Evolutionary conservation across 2,888 invertebrate genomes (phyloP).

Genomic region (Brenthis hecate): DNA sequence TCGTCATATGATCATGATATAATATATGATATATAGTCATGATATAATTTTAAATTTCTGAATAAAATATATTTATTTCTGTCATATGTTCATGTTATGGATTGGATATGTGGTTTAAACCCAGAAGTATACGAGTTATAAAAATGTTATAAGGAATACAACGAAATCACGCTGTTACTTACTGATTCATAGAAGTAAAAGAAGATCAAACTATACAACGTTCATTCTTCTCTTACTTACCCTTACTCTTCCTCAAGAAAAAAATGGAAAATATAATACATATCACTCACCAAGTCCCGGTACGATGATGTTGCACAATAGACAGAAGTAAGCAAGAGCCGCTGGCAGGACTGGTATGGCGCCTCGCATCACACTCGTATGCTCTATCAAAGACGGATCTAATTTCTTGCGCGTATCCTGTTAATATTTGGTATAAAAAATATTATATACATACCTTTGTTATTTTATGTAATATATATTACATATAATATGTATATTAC

Average conservation of each 20-base stretch:
- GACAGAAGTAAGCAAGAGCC: constrained; percentile 92
- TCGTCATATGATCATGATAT: no score
- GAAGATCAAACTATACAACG: no score
- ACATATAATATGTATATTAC: no score
- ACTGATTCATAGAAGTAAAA: no score
- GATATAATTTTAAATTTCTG: no score
- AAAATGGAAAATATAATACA: background rate
- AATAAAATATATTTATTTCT: no score
- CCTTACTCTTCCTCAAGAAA: background rate
- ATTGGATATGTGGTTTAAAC: background rate
- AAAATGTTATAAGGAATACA: background rate
- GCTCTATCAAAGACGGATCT: constrained; percentile 89
- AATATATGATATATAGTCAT: no score
- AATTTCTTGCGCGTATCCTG: constrained; percentile 90
- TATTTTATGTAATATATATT: background rate
- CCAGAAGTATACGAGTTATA: background rate
- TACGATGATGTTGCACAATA: constrained; percentile 83
- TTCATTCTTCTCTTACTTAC: no score
- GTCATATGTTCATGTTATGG: no score
- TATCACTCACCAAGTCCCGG: constrained; percentile 67
- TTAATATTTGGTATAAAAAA: constrained; percentile 30
- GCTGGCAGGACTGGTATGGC: constrained; percentile 96
- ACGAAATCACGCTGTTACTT: background rate
- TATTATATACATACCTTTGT: background rate
- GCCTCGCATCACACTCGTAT: constrained; percentile 93